phyloP scores from a whole-genome alignment of 2,888 invertebrate genomes.

The Tyria jacobaeae region DNA sequence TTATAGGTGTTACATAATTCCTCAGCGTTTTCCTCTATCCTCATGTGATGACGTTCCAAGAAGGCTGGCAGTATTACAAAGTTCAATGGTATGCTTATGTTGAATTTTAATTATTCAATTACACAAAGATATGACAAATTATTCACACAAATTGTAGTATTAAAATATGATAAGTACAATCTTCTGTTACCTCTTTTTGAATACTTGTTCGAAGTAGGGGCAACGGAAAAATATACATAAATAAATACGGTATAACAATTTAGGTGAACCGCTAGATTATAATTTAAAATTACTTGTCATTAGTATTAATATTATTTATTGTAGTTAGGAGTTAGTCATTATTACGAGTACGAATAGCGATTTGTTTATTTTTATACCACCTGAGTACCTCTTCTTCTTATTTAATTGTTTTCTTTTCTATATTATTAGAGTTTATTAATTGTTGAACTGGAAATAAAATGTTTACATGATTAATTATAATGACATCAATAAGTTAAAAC shows the following conservation, averaged over 20 bases:
- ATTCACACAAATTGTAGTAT: conserved; percentile 72
- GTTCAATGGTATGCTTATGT: conserved; percentile 13
- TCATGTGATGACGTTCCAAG: neutral
- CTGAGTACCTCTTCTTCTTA: conserved; percentile 84
- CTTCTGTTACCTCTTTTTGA: conserved; percentile 85
- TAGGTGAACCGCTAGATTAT: conserved; percentile 83
- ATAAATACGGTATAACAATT: conserved; percentile 73
- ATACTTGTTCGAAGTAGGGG: conserved; percentile 72
- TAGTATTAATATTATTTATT: conserved; percentile 86
- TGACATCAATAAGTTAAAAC: conserved; percentile 33
- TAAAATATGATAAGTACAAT: conserved; percentile 79
- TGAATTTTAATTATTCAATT: conserved; percentile 31
- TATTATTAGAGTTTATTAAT: conserved; percentile 58
- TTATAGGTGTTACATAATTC: neutral
- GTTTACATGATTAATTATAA: conserved; percentile 44
- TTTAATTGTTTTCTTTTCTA: conserved; percentile 64
- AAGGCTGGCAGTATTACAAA: neutral
- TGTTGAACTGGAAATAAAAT: conserved; percentile 52
- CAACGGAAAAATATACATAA: conserved; percentile 80
- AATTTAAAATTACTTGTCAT: conserved; percentile 86
- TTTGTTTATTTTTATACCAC: conserved; percentile 80
- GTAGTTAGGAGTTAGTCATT: conserved; percentile 80
- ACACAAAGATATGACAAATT: conserved; percentile 43
- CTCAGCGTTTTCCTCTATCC: neutral
- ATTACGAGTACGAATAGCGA: conserved; percentile 66